Percentiles rank a stretch among this genome's conserved stretches.
These are phyloP conservation scores for Ornithoptera priamus DNA, from an alignment of 2,888 invertebrate genomes.

Conservation along the genomic window DNA sequence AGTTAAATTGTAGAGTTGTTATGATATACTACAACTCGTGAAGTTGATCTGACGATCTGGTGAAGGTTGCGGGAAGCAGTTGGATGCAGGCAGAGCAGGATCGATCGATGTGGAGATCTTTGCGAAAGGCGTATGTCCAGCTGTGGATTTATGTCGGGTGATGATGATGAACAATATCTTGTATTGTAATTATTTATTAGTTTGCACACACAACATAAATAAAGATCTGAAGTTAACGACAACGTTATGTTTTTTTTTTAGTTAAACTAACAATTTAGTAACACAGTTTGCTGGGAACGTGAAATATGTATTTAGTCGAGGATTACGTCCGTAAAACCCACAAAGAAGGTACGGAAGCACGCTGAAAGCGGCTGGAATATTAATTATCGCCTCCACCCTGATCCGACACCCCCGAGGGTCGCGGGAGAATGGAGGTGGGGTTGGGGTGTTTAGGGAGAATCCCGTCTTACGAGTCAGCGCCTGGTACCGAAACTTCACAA, in stretches of 20 bases:
- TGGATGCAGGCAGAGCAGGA: no score
- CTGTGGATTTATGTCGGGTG: no score
- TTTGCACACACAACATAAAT: no score
- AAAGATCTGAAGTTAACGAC: no score
- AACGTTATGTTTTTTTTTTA: no score
- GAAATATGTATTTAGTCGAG: conserved; percentile 27
- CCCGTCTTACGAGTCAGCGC: conserved; percentile 51
- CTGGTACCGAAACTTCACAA: conserved; percentile 59
- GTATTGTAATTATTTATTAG: no score
- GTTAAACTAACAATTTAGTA: not conserved
- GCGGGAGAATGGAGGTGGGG: conserved; percentile 13
- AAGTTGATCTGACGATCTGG: no score
- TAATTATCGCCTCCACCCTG: conserved; percentile 53
- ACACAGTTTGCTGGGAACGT: conserved; percentile 1
- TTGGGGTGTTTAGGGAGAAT: conserved; percentile 33
- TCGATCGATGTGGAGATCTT: no score
- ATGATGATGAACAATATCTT: no score
- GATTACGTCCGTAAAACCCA: conserved; percentile 38
- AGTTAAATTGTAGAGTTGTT: not conserved
- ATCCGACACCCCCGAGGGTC: conserved; percentile 33
- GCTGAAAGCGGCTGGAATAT: conserved; percentile 50
- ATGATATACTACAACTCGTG: no score
- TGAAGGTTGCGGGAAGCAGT: no score
- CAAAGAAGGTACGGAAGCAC: conserved; percentile 43
- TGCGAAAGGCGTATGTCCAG: no score